A percentile compares a stretch with the other conserved stretches of the same genome.
Conservation (phyloP, 2,113 vertebrate species). For the Tursiops truncatus region DNA sequence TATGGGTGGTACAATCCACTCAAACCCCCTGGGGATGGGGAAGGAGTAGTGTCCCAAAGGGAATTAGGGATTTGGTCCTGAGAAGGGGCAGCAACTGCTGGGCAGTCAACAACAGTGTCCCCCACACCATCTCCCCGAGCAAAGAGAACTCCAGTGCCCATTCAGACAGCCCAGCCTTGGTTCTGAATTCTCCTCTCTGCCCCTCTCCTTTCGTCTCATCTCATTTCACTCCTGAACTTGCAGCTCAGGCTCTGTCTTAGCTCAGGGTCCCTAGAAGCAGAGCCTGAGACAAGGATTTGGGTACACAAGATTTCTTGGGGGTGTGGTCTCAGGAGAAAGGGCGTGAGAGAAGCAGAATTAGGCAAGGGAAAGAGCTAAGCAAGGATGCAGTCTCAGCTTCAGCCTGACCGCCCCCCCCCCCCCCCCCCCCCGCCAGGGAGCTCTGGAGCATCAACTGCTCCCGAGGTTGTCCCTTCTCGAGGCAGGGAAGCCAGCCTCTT, state of each 20-base stretch:
- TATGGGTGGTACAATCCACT: background rate
- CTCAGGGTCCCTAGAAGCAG: background rate
- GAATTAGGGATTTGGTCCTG: background rate
- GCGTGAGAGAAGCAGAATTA: background rate
- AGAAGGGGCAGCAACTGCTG: background rate
- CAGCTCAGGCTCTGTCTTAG: background rate
- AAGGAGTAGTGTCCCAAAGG: background rate
- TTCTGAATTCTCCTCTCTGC: background rate
- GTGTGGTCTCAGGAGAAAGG: background rate
- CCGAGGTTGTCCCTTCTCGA: background rate
- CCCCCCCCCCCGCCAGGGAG: too few species aligned
- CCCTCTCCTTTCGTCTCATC: background rate
- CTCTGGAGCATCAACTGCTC: background rate
- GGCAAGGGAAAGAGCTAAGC: background rate
- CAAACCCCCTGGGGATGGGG: background rate
- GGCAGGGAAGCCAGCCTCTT: background rate
- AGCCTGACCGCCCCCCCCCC: accelerated
- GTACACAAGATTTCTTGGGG: background rate
- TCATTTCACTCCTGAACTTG: background rate
- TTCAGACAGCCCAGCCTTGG: background rate
- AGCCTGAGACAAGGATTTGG: background rate
- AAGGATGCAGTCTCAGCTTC: background rate
- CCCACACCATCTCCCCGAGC: background rate
- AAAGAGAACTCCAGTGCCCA: background rate
- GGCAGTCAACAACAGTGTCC: background rate